These are phyloP conservation scores for Micromys minutus DNA, from an alignment of 2,113 vertebrate species.

Conservation along the genomic window DNA sequence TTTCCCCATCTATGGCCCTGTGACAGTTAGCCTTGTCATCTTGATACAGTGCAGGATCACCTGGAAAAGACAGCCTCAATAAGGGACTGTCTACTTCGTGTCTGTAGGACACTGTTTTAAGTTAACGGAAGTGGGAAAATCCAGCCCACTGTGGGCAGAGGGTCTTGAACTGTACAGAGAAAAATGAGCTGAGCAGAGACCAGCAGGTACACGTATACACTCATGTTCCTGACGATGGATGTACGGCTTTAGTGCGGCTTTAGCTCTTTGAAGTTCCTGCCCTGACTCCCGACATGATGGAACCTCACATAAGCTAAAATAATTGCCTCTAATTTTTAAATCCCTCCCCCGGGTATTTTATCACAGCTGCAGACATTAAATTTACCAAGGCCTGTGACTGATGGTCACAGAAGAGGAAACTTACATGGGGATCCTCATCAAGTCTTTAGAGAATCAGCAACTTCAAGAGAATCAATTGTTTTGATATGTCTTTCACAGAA, in stretches of 20 bases:
- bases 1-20: neutral
- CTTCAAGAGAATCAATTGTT: neutral
- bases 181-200: too few relatives aligned
- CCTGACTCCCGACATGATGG: neutral
- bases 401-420: neutral
- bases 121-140: neutral
- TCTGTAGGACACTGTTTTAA: neutral
- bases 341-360: neutral
- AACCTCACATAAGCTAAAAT: neutral
- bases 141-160: neutral
- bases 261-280: neutral
- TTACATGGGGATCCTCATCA: neutral
- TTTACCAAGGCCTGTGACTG: neutral
- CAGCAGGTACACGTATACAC: neutral
- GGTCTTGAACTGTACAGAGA: too few relatives aligned
- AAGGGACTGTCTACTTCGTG: neutral
- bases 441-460: neutral
- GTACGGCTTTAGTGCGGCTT: too few relatives aligned
- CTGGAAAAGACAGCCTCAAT: neutral
- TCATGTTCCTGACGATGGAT: too few relatives aligned
- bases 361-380: neutral
- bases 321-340: neutral
- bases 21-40: neutral
- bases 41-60: neutral
- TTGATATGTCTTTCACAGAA: neutral